Evolutionary conservation across 2,113 vertebrate genomes (phyloP).

Genomic region (Perognathus longimembris): DNA sequence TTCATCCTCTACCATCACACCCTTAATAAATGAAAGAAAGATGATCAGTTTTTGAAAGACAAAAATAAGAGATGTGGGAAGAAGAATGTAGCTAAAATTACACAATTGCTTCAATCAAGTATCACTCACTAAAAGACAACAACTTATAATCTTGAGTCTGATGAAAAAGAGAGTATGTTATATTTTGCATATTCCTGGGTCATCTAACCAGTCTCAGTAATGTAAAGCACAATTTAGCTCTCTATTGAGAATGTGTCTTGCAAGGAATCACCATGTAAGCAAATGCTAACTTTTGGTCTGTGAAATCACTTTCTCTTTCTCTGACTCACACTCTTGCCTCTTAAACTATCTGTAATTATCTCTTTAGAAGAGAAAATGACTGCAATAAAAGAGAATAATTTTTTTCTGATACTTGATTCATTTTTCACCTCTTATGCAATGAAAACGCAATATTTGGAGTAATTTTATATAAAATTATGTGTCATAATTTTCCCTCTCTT

Average conservation of each 20-base stretch:
- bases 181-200: constrained; percentile 14
- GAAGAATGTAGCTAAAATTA: neutral
- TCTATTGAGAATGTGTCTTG: constrained; percentile 24
- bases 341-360: constrained; percentile 85
- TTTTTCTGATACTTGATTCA: constrained; percentile 83
- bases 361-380: constrained; percentile 80
- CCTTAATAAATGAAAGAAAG: neutral
- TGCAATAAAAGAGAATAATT: constrained; percentile 82
- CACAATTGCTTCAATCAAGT: neutral
- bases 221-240: constrained; percentile 37
- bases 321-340: constrained; percentile 73
- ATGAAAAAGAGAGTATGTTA: constrained; percentile 3
- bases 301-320: constrained; percentile 74
- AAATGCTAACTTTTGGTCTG: constrained; percentile 76
- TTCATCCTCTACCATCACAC: neutral
- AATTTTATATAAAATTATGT: constrained; percentile 83
- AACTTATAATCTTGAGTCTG: neutral
- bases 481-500: constrained; percentile 82
- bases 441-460: constrained; percentile 84
- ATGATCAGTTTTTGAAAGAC: neutral
- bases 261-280: constrained; percentile 23
- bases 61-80: constrained; percentile 21
- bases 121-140: constrained; percentile 15
- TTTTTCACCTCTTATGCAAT: constrained; percentile 80
- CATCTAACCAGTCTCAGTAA: constrained; percentile 21